Percentiles rank a stretch among this genome's conserved stretches.
These are phyloP conservation scores for Tichodroma muraria DNA, from an alignment of 2,113 vertebrate genomes.

Conservation along the genomic window DNA sequence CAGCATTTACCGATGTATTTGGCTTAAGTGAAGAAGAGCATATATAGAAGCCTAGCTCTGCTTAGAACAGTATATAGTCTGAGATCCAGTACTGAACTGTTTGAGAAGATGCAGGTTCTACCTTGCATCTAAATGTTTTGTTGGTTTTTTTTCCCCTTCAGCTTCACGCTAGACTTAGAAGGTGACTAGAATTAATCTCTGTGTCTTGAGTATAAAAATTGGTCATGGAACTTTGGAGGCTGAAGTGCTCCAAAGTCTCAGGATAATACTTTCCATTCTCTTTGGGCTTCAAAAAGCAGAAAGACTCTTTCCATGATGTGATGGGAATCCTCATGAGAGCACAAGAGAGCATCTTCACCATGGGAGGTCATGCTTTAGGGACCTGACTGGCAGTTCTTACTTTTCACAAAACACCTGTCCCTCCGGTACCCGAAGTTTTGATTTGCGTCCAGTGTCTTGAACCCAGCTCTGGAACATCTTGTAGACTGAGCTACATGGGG, in stretches of 20 bases:
- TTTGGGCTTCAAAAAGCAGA: not conserved
- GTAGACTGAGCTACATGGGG: not conserved
- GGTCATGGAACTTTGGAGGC: not conserved
- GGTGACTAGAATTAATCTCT: not conserved
- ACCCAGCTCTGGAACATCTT: not conserved
- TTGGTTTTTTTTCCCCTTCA: not conserved
- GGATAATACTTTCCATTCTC: not conserved
- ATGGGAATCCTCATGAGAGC: not conserved
- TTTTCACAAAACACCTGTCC: not conserved
- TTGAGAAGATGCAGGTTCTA: not conserved
- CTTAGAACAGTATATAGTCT: slow-evolving; percentile 5
- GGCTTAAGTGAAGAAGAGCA: slow-evolving; percentile 3
- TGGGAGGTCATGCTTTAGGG: not conserved
- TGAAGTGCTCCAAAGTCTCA: not conserved
- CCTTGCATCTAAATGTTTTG: not conserved
- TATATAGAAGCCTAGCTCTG: not conserved
- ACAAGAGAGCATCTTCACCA: not conserved
- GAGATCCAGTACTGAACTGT: not conserved
- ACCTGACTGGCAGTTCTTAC: not conserved
- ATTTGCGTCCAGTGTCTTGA: not conserved
- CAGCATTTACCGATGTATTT: slow-evolving; percentile 9
- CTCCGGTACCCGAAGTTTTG: not conserved
- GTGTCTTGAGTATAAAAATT: not conserved
- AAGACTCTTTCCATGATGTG: not conserved
- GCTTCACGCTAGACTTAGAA: not conserved